A percentile compares a stretch with the other conserved stretches of the same genome.
Conservation (phyloP, 2,888 invertebrate species). For the Globia sparganii region DNA sequence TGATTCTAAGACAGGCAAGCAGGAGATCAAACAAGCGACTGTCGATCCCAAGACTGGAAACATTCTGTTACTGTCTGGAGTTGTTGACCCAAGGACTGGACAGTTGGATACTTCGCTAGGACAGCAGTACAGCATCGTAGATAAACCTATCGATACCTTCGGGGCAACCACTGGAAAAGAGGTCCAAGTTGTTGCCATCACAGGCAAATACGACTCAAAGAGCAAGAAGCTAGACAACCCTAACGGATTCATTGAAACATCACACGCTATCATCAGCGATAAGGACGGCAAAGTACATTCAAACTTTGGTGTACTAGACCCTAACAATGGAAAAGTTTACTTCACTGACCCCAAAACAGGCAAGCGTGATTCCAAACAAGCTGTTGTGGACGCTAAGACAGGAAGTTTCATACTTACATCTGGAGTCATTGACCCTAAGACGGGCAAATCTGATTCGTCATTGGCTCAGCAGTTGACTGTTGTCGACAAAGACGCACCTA, state of each 20-base stretch:
- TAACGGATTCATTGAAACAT: conserved; percentile 89
- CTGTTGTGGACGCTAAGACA: conserved; percentile 88
- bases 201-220: conserved; percentile 91
- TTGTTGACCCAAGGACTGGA: conserved; percentile 91
- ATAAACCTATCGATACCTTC: conserved; percentile 89
- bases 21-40: conserved; percentile 83
- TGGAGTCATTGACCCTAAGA: conserved; percentile 91
- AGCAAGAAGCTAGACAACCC: conserved; percentile 90
- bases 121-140: conserved; percentile 91
- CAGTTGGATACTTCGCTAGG: conserved; percentile 90
- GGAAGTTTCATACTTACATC: conserved; percentile 91
- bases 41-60: conserved; percentile 90
- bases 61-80: conserved; percentile 88
- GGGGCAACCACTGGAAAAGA: conserved; percentile 84
- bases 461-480: conserved; percentile 90
- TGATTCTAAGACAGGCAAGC: conserved; percentile 85
- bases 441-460: conserved; percentile 92
- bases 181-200: conserved; percentile 91
- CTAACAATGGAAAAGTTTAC: conserved; percentile 90
- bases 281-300: conserved; percentile 93
- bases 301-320: conserved; percentile 91
- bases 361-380: conserved; percentile 91
- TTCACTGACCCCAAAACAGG: conserved; percentile 91
- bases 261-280: conserved; percentile 91
- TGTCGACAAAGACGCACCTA: conserved; percentile 86